Percentiles rank a stretch among this genome's conserved stretches.
Conservation (phyloP, 2,113 vertebrate genomes). For the Amazona vittata region DNA sequence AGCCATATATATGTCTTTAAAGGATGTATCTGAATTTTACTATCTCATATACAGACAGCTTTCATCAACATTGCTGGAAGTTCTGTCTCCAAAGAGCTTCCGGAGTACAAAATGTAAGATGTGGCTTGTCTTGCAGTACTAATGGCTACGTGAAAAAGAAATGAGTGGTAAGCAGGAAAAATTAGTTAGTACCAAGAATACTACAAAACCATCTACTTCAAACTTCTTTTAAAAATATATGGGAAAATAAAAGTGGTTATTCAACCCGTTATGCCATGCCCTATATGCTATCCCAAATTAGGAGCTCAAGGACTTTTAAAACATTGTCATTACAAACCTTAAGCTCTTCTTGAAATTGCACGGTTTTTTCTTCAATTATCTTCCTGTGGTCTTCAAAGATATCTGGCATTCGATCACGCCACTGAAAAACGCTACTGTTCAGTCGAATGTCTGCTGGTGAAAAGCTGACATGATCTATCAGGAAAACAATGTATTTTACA, state of each 20-base stretch:
- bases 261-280: background rate
- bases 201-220: background rate
- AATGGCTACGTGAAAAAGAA: background rate
- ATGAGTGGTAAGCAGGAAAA: background rate
- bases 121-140: background rate
- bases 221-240: background rate
- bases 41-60: background rate
- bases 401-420: slow-evolving; percentile 82
- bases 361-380: slow-evolving; percentile 79
- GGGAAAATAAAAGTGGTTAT: background rate
- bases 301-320: background rate
- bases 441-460: slow-evolving; percentile 78
- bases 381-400: slow-evolving; percentile 83
- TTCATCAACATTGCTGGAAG: background rate
- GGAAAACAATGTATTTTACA: slow-evolving; percentile 76
- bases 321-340: slow-evolving; percentile 73
- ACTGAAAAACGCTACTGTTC: slow-evolving; percentile 81
- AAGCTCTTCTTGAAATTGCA: slow-evolving; percentile 83
- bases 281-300: background rate
- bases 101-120: background rate
- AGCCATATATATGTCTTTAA: background rate
- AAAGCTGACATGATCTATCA: slow-evolving; percentile 79
- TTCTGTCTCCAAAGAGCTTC: background rate
- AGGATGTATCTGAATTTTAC: background rate
- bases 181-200: background rate